A percentile compares a stretch with the other conserved stretches of the same genome.
Conservation (phyloP, 1,140 invertebrate genomes). For the Aplysia californica region DNA sequence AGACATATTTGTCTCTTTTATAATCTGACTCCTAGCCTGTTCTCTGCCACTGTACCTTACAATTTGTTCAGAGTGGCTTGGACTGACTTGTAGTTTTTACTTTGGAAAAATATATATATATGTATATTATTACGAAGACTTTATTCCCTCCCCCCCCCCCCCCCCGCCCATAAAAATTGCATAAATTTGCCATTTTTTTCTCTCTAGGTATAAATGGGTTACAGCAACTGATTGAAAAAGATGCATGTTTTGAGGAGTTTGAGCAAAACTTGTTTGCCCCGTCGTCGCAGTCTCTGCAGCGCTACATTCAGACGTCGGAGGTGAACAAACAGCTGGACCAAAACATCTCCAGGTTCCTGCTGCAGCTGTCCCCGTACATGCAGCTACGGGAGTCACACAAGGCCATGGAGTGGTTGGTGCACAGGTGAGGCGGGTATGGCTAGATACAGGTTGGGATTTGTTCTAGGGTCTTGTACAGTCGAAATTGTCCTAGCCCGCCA, state of each 20-base stretch:
- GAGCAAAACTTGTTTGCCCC: constrained; percentile 21
- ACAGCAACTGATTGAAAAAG: constrained; percentile 21
- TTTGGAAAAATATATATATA: background rate
- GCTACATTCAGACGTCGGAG: constrained; percentile 19
- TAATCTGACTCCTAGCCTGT: too few species aligned
- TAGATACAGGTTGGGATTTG: too few species aligned
- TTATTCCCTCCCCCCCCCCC: background rate
- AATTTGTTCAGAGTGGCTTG: background rate
- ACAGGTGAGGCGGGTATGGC: constrained; percentile 15
- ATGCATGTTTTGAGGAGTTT: constrained; percentile 21
- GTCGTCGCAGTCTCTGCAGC: constrained; percentile 20
- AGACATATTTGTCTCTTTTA: background rate
- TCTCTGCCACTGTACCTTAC: too few species aligned
- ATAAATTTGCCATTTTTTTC: too few species aligned
- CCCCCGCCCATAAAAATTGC: too few species aligned
- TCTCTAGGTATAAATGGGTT: constrained; percentile 23
- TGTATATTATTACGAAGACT: background rate
- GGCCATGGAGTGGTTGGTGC: constrained; percentile 26
- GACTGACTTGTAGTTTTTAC: background rate
- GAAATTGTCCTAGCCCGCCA: too few species aligned
- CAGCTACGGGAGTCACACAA: constrained; percentile 25
- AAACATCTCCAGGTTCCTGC: constrained; percentile 5
- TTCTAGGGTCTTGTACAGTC: too few species aligned
- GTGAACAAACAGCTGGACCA: constrained; percentile 17
- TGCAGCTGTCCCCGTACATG: constrained; percentile 22